phyloP scores from a whole-genome alignment of 1,140 invertebrate species.

The Caenorhabditis remanei region DNA sequence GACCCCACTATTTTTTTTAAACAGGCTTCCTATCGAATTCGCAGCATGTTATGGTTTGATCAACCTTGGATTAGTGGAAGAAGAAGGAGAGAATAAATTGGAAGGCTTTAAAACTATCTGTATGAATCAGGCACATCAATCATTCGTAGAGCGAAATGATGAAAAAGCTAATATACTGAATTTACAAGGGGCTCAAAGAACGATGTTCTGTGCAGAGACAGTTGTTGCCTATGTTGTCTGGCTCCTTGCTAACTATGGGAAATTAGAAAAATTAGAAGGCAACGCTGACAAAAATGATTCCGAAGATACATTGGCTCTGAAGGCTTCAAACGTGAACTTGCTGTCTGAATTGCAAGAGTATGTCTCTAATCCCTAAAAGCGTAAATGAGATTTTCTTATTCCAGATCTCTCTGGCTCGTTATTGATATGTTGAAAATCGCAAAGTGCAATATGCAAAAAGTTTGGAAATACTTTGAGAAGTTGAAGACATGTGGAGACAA shows the following conservation, averaged over 20 bases:
- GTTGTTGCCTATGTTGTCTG: constrained; percentile 27
- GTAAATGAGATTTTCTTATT: background rate
- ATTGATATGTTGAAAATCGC: background rate
- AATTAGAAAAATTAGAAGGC: constrained; percentile 7
- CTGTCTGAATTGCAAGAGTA: constrained; percentile 25
- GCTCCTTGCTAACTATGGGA: background rate
- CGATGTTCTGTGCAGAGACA: constrained; percentile 8
- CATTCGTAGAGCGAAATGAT: background rate
- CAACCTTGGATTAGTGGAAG: background rate
- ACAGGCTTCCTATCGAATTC: constrained; percentile 27
- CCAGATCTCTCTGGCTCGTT: constrained; percentile 23
- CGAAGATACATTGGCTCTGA: background rate
- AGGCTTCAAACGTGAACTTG: constrained; percentile 15
- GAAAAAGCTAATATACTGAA: background rate
- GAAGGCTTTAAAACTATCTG: background rate
- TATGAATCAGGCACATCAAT: constrained; percentile 10
- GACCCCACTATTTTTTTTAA: background rate
- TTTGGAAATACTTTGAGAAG: constrained; percentile 18
- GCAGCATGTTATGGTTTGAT: constrained; percentile 12
- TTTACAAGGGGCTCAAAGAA: background rate
- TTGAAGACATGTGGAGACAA: constrained; percentile 37
- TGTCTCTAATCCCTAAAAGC: background rate
- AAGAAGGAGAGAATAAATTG: constrained; percentile 35
- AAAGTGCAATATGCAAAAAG: constrained; percentile 44
- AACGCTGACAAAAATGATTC: constrained; percentile 24